Conservation (phyloP, 2,113 vertebrate species). For the Chunga burmeisteri region DNA sequence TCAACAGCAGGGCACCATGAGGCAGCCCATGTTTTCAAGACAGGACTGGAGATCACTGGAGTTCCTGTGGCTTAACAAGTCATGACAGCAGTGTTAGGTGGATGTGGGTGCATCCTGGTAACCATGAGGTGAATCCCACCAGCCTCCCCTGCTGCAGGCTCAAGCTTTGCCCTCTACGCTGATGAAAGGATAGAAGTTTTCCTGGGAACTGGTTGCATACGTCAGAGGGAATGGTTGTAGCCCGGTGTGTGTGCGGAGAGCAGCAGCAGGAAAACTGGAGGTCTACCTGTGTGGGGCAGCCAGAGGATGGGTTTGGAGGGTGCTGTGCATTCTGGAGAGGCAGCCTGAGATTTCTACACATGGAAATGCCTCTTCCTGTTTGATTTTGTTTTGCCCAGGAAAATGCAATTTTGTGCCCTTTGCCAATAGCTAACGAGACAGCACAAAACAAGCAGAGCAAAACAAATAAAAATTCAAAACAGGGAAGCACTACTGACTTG, state of each 20-base stretch:
- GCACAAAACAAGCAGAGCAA: neutral
- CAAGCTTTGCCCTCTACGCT: neutral
- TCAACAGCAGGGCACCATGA: neutral
- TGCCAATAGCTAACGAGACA: neutral
- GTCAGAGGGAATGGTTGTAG: neutral
- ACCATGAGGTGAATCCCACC: neutral
- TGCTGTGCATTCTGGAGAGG: neutral
- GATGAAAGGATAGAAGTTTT: neutral
- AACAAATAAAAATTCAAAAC: neutral
- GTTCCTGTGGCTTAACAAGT: neutral
- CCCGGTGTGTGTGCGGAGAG: neutral
- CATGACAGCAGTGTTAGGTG: fast-evolving
- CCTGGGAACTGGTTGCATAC: neutral
- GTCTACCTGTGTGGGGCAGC: neutral
- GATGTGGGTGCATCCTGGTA: neutral
- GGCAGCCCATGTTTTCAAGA: neutral
- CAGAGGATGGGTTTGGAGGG: neutral
- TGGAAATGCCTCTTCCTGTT: neutral
- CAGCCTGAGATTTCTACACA: neutral
- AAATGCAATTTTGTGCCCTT: neutral
- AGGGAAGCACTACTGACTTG: neutral
- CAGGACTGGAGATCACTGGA: neutral
- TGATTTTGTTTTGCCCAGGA: neutral
- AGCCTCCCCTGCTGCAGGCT: neutral
- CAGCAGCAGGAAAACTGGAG: neutral